Base-by-base conservation (phyloP, 37 sponge, comb jelly and placozoan species). In the Spongilla lacustris region DNA sequence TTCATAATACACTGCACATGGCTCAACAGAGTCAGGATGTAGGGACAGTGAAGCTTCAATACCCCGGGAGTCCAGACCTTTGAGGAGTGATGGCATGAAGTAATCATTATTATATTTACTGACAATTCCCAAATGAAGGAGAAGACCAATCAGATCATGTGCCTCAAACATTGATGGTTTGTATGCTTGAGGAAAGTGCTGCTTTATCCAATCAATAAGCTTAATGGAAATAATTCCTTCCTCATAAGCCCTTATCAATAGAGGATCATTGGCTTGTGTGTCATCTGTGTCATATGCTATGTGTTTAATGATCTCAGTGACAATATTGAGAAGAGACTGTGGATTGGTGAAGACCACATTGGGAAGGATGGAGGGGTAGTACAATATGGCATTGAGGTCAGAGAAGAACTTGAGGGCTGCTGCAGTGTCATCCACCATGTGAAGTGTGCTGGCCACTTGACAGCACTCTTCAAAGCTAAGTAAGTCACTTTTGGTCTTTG, bases 101-200 rank as follows among this genome's bases (percentile, higher is more conserved):
- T 19, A 58, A 58, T 58, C 58, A 17, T 17, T 58, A 58, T 58
- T 58, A 14, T 50, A 38, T 82, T 67, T 28, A 71, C 82, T 82
- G 68, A 31, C 68, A 66, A 81, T 66, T 21, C 24, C 14, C 6
- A 38, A 22, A 76, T 34, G 37, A 36, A 72, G 32, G 29, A 33
- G 73, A 72, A 33, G 32, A 72, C 14, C 58, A 19, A 58, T 58
- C 58, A 58, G 58, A 58, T 58, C 58, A 58, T 58, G 58, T 58
- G 58, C 58, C 58, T 58, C 58, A 58, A 58, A 19, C 58, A 58
- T 58, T 58, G 58, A 58, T 58, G 58, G 58, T 17, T 58, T 58
- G 58, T 19, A 58, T 14, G 11, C 58, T 17, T 58, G 58, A 13
- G 58, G 58, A 58, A 58, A 19, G 58, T 58, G 14, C 58, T 58